phyloP scores from a whole-genome alignment of 2,797 vertebrate genomes.

The Crocodylus rhombifer region DNA sequence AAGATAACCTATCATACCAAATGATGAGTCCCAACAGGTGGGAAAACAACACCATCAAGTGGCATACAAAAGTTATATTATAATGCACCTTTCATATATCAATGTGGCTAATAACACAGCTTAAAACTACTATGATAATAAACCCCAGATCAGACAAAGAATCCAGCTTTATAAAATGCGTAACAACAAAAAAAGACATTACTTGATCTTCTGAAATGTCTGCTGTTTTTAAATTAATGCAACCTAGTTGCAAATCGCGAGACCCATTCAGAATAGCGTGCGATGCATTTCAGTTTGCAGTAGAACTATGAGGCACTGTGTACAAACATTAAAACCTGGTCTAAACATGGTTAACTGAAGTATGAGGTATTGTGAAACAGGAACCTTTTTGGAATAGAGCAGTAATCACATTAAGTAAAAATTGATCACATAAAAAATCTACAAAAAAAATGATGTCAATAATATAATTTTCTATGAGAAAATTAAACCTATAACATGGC shows the following conservation, averaged over 20 bases:
- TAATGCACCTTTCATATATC: slow-evolving; percentile 79
- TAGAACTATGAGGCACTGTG: slow-evolving; percentile 84
- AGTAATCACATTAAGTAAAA: slow-evolving; percentile 93
- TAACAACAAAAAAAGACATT: slow-evolving; percentile 56
- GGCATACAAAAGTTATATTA: slow-evolving; percentile 76
- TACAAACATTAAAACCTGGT: slow-evolving; percentile 81
- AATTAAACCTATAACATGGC: slow-evolving; percentile 93
- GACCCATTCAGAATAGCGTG: slow-evolving; percentile 83
- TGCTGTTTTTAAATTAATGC: slow-evolving; percentile 74
- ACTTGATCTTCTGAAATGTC: slow-evolving; percentile 70
- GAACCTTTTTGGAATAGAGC: slow-evolving; percentile 96
- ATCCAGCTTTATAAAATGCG: slow-evolving; percentile 75
- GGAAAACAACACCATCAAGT: slow-evolving; percentile 55
- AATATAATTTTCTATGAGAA: slow-evolving; percentile 97
- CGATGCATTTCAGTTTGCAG: slow-evolving; percentile 81
- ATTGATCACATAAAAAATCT: slow-evolving; percentile 89
- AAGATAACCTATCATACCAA: slow-evolving; percentile 72
- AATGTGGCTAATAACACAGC: slow-evolving; percentile 77
- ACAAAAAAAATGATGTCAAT: slow-evolving; percentile 90
- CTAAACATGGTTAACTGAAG: slow-evolving; percentile 89
- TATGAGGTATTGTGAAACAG: slow-evolving; percentile 97
- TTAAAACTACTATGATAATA: slow-evolving; percentile 76
- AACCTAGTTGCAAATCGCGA: slow-evolving; percentile 80
- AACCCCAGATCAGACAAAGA: slow-evolving; percentile 74
- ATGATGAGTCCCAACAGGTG: slow-evolving; percentile 44